Percentiles rank a stretch among this genome's conserved stretches.
Evolutionary conservation across 1,140 invertebrate species (phyloP).

Genomic region (Carcinoscorpius rotundicauda): DNA sequence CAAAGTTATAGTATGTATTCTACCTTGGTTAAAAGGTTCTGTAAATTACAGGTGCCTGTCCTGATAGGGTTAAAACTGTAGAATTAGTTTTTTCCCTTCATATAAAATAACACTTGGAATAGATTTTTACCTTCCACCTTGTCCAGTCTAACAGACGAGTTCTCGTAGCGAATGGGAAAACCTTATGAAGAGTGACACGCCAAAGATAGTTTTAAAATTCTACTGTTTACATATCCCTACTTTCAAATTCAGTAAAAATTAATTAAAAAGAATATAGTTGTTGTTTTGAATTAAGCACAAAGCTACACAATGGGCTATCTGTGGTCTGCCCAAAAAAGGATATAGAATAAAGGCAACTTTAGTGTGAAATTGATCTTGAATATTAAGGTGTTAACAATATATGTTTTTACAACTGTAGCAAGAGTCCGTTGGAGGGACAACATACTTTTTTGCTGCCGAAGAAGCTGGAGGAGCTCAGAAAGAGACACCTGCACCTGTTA

Average conservation of each 20-base stretch:
- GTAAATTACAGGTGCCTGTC: too few relatives aligned
- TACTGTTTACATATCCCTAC: not conserved
- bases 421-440: slow-evolving; percentile 87
- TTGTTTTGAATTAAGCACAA: not conserved
- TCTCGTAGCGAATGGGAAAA: too few relatives aligned
- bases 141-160: too few relatives aligned
- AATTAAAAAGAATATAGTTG: slow-evolving; percentile 1
- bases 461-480: slow-evolving; percentile 19
- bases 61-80: too few relatives aligned
- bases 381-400: not conserved
- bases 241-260: slow-evolving; percentile 4
- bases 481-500: slow-evolving; percentile 18
- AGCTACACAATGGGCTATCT: not conserved
- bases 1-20: too few relatives aligned
- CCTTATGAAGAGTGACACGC: too few relatives aligned
- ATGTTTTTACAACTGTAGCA: slow-evolving; percentile 31
- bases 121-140: too few relatives aligned
- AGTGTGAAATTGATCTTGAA: not conserved
- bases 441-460: slow-evolving; percentile 61
- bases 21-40: too few relatives aligned
- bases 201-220: too few relatives aligned
- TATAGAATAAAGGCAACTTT: slow-evolving; percentile 27
- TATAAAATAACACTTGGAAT: too few relatives aligned
- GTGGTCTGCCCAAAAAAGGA: slow-evolving; percentile 29
- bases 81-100: too few relatives aligned